Evolutionary conservation across 2,113 vertebrate genomes (phyloP).

Genomic region (Meriones unguiculatus): DNA sequence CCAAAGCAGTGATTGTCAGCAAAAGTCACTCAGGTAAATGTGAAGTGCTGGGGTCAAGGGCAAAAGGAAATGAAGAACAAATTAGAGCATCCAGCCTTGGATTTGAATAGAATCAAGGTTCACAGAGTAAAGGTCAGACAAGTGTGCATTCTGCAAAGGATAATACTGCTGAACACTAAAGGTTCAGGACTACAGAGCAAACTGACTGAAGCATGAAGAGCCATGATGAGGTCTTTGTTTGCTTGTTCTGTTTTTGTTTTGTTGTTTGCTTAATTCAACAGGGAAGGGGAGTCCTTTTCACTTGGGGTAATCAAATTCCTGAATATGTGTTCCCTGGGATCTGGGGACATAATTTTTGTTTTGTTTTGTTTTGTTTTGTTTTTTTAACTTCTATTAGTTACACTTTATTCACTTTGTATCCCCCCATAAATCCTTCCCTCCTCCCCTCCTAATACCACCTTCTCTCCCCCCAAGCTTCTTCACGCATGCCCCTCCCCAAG

Average conservation of each 20-base stretch:
- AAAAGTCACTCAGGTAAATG: background rate
- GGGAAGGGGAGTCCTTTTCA: background rate
- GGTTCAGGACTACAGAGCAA: background rate
- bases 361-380: no score
- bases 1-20: background rate
- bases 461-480: no score
- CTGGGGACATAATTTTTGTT: background rate
- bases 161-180: background rate
- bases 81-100: background rate
- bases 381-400: no score
- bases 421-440: no score
- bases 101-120: background rate
- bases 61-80: background rate
- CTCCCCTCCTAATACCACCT: no score
- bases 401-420: no score
- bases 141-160: background rate
- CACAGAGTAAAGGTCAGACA: background rate
- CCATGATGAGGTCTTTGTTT: no score
- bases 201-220: background rate
- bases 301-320: background rate
- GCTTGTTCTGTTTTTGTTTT: background rate
- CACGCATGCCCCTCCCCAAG: no score
- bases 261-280: background rate
- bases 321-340: background rate
- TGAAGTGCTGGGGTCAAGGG: background rate